Evolutionary conservation across 2,797 vertebrate species (phyloP).

Genomic region (Poeciliopsis presidionis): DNA sequence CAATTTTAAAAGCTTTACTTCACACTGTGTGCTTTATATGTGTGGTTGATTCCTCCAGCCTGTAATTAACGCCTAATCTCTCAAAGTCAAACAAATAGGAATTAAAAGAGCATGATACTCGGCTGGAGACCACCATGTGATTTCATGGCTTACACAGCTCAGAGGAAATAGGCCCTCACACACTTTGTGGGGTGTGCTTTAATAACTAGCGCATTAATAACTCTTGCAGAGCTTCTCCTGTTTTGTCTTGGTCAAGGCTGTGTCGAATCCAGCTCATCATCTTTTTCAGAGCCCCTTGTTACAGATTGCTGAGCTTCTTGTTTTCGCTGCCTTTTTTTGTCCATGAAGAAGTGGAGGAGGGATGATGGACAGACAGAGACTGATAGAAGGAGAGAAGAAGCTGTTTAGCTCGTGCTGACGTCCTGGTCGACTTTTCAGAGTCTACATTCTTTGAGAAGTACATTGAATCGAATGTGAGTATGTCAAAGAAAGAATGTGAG

Average conservation of each 20-base stretch:
- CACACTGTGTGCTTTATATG: slow-evolving; percentile 5
- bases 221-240: slow-evolving; percentile 5
- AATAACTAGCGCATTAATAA: slow-evolving; percentile 31
- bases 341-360: slow-evolving; percentile 18
- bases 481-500: background rate
- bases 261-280: slow-evolving; percentile 44
- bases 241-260: slow-evolving; percentile 35
- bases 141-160: slow-evolving; percentile 54
- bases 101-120: slow-evolving; percentile 61
- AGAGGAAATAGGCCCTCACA: slow-evolving; percentile 48
- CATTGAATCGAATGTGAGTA: background rate
- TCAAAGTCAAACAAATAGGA: slow-evolving; percentile 75
- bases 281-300: slow-evolving; percentile 16
- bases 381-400: slow-evolving; percentile 23
- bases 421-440: background rate
- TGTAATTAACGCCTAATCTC: slow-evolving; percentile 79
- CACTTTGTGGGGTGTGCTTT: slow-evolving; percentile 4
- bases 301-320: background rate
- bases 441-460: background rate
- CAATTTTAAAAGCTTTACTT: slow-evolving; percentile 53
- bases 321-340: slow-evolving; percentile 24
- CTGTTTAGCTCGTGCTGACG: slow-evolving; percentile 51
- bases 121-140: slow-evolving; percentile 58
- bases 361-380: slow-evolving; percentile 6
- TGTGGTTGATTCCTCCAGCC: slow-evolving; percentile 43